Conservation (phyloP, 1,140 invertebrate genomes). For the Venturia canescens region DNA sequence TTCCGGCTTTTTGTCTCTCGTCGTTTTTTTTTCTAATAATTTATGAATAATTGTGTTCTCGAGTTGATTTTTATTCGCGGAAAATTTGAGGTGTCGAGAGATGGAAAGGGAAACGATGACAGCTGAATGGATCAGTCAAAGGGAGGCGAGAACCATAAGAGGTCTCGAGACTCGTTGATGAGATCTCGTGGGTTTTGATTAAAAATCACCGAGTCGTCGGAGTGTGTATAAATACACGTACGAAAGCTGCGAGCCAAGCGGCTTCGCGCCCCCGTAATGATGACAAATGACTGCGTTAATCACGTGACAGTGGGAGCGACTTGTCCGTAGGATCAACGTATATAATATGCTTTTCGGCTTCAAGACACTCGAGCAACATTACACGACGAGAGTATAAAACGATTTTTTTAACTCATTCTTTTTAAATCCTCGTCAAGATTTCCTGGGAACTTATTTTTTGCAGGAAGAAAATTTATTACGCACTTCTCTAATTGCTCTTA, state of each 20-base stretch:
- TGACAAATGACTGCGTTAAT: conserved; percentile 69
- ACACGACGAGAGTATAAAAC: background rate
- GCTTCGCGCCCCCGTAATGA: conserved; percentile 62
- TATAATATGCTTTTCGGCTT: background rate
- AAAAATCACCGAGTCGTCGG: conserved; percentile 51
- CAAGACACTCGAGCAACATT: conserved; percentile 38
- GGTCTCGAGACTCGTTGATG: conserved; percentile 24
- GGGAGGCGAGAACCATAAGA: conserved; percentile 7
- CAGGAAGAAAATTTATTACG: background rate
- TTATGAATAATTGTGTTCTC: background rate
- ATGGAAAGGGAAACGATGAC: conserved; percentile 22
- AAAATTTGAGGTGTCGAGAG: background rate
- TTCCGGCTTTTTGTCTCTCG: background rate
- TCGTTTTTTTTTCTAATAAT: background rate
- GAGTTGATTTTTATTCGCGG: background rate
- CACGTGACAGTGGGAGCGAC: conserved; percentile 61
- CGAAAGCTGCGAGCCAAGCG: conserved; percentile 34
- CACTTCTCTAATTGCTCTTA: background rate
- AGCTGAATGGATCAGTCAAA: conserved; percentile 40
- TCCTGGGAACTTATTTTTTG: background rate
- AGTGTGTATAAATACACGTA: conserved; percentile 39
- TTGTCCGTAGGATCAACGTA: conserved; percentile 53
- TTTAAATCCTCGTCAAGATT: background rate
- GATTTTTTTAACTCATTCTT: background rate
- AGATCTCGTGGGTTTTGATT: conserved; percentile 42